Evolutionary conservation across 2,888 invertebrate species (phyloP), one percentile per base, ranked within the genome.

Genomic region (Chromoteleia sp.): DNA sequence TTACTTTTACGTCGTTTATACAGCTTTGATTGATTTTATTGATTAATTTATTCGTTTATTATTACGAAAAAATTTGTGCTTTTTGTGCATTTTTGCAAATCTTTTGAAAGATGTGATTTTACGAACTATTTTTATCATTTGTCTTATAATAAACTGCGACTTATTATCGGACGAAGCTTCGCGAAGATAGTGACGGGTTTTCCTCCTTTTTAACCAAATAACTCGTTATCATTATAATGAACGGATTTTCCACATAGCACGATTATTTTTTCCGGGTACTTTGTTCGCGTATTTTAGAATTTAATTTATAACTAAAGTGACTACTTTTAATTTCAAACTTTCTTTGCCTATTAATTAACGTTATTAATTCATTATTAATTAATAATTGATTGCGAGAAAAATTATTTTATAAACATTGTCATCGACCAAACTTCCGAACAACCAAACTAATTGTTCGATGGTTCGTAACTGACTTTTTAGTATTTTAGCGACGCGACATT

Each of bases 191-290:
- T n/a, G 1, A 12, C 33, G 56, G 45, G 45, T 65, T 63, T 74
- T 61, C 36, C 63, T 45, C 39, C 15, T 54, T 0, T 50, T 21
- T 30, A 61, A 25, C 21, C 29, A 52, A 63, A 71, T 63, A 73
- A 63, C 36, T 43, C 36, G 36, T 54, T 43, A 63, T 54, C 33
- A 7, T 19, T 29, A 73, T 43, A 73, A 63, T 30, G 19, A 36
- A 19, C 29, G 74, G 63, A 56, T 63, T 74, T 74, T 74, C 74
- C 74, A 43, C 39, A 25, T 48, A 14, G 36, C 19, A 6, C 29
- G 12, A 50, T 33, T 54, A 15, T 52, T 56, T 14, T 45, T 70
- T 54, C 48, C 33, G 14, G 12, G 14, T 43, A 56, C 30, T 54
- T 15, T 19, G n/a, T n/a, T 14, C 4, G 7, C 12, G 19, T 19